These are phyloP conservation scores for Pachyrhynchus sulphureomaculatus DNA, from an alignment of 1,140 invertebrate genomes.

Conservation along the genomic window DNA sequence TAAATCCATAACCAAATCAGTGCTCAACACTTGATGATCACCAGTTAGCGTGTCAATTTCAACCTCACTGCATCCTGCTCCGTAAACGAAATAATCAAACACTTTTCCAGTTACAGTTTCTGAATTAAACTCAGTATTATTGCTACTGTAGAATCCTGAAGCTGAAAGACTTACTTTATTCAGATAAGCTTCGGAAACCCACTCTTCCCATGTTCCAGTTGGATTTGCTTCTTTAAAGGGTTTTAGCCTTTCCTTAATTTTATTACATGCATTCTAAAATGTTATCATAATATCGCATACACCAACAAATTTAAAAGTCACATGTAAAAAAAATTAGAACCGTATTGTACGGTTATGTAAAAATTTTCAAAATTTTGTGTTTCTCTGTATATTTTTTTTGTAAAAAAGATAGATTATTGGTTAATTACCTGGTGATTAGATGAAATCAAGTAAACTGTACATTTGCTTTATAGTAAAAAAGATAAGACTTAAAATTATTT, in stretches of 20 bases:
- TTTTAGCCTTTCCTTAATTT: slow-evolving; percentile 71
- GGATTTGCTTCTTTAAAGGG: slow-evolving; percentile 77
- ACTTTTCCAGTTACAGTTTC: slow-evolving; percentile 67
- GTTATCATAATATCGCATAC: neutral
- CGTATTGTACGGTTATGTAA: too few species aligned
- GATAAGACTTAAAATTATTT: too few species aligned
- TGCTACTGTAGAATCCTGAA: slow-evolving; percentile 62
- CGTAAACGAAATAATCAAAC: slow-evolving; percentile 81
- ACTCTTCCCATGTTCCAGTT: slow-evolving; percentile 77
- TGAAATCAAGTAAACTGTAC: too few species aligned
- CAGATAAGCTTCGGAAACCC: slow-evolving; percentile 79
- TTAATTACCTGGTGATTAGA: too few species aligned
- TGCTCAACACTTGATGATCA: slow-evolving; percentile 80
- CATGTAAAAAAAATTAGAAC: too few species aligned
- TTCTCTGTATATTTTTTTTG: too few species aligned
- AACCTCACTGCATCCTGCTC: slow-evolving; percentile 77
- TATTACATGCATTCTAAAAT: slow-evolving; percentile 75
- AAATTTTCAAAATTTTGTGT: too few species aligned
- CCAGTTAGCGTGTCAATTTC: slow-evolving; percentile 87
- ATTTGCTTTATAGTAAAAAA: too few species aligned
- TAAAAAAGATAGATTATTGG: too few species aligned
- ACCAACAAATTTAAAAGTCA: too few species aligned
- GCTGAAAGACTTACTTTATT: slow-evolving; percentile 79
- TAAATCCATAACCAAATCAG: slow-evolving; percentile 94
- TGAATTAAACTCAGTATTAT: slow-evolving; percentile 73